Percentiles rank a stretch among this genome's conserved stretches.
phyloP scores from a whole-genome alignment of 2,797 vertebrate species.

The Typhlichthys subterraneus region DNA sequence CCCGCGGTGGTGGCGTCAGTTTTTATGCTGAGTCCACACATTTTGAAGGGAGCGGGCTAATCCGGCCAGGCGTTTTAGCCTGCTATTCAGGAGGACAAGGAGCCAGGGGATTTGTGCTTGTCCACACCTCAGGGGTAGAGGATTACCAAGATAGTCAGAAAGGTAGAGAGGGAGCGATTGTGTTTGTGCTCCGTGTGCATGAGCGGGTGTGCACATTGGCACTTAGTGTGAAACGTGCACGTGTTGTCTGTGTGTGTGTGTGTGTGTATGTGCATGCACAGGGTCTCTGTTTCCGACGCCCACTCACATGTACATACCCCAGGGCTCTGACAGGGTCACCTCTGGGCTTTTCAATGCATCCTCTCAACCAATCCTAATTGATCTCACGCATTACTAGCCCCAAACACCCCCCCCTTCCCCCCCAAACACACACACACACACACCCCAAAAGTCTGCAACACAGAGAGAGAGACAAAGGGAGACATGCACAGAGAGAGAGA shows the following conservation, averaged over 20 bases:
- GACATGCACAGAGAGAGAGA: conserved; percentile 24
- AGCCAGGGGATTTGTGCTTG: conserved; percentile 75
- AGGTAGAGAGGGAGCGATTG: conserved; percentile 53
- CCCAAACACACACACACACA: background rate
- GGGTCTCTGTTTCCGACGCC: conserved; percentile 45
- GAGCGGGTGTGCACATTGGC: conserved; percentile 26
- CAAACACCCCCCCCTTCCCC: conserved; percentile 75
- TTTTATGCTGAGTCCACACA: conserved; percentile 77
- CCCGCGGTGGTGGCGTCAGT: conserved; percentile 9
- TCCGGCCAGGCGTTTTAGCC: conserved; percentile 74
- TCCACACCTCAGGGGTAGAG: conserved; percentile 76
- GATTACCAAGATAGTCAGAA: conserved; percentile 69
- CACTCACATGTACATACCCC: conserved; percentile 60
- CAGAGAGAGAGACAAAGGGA: background rate
- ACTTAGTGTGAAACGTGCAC: conserved; percentile 3
- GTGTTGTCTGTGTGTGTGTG: conserved; percentile 37
- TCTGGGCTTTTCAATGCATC: conserved; percentile 84
- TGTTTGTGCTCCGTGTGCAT: conserved; percentile 42
- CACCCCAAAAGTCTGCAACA: conserved; percentile 32
- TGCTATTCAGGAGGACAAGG: conserved; percentile 74
- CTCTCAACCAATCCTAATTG: conserved; percentile 88
- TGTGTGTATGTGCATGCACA: conserved; percentile 35
- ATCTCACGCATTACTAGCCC: conserved; percentile 88
- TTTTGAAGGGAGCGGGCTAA: conserved; percentile 70
- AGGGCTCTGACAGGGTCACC: conserved; percentile 80